A percentile compares a stretch with the other conserved stretches of the same genome.
Conservation (phyloP, 2,113 vertebrate species). For the Circaetus gallicus region DNA sequence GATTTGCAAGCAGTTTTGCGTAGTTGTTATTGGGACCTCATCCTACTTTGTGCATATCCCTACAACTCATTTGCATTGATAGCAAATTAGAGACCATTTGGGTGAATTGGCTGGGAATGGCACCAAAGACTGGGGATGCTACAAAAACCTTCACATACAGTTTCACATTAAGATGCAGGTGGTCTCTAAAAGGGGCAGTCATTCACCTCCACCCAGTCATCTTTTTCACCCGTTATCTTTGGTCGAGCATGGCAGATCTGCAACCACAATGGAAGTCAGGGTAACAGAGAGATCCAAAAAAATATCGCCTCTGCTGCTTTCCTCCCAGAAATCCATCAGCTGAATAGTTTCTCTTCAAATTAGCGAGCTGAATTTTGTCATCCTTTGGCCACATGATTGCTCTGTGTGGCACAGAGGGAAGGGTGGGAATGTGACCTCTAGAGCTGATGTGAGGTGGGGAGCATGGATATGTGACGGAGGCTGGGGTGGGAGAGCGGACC, state of each 20-base stretch:
- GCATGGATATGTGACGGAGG: fast-evolving
- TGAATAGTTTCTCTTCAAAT: not conserved
- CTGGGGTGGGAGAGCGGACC: not conserved
- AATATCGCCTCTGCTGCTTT: not conserved
- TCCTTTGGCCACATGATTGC: not conserved
- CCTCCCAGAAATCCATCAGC: not conserved
- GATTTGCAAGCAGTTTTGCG: not conserved
- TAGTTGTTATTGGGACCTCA: not conserved
- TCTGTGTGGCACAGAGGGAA: not conserved
- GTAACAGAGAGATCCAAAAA: not conserved
- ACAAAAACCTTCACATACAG: not conserved
- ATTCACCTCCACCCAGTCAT: not conserved
- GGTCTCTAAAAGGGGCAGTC: too few relatives aligned
- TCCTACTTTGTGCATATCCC: fast-evolving
- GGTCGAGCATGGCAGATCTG: not conserved
- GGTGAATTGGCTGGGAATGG: not conserved
- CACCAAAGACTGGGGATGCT: too few relatives aligned
- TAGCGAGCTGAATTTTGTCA: not conserved
- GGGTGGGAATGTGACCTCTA: not conserved
- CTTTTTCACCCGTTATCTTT: not conserved
- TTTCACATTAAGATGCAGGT: not conserved
- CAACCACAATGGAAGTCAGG: not conserved
- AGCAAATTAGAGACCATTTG: not conserved
- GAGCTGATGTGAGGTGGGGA: not conserved
- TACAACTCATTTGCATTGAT: not conserved